Percentiles rank a stretch among this genome's conserved stretches.
Evolutionary conservation across 2,113 vertebrate species (phyloP).

Genomic region (Picathartes gymnocephalus): DNA sequence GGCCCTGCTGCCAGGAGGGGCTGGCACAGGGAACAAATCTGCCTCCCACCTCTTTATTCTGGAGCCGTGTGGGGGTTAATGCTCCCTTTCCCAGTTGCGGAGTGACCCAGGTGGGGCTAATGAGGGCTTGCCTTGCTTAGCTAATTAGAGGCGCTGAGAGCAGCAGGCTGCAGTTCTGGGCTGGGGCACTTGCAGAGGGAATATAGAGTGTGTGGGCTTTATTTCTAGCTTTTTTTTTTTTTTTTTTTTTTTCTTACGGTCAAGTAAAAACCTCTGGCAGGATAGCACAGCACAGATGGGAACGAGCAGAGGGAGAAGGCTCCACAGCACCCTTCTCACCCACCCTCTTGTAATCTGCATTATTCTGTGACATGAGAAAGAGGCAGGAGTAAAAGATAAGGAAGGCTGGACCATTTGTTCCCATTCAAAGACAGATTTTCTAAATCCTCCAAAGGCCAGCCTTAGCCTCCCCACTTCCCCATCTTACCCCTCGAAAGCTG

Average conservation of each 20-base stretch:
- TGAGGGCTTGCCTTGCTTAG: slow-evolving; percentile 12
- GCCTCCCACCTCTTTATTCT: neutral
- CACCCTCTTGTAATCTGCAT: neutral
- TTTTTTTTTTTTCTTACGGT: neutral
- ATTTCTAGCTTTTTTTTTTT: neutral
- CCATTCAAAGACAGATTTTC: neutral
- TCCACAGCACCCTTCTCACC: neutral
- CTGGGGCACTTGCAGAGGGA: neutral
- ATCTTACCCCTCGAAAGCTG: accelerated
- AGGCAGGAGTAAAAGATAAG: neutral
- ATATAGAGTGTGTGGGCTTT: neutral
- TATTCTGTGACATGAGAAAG: neutral
- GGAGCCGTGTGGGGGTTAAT: neutral
- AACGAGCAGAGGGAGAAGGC: neutral
- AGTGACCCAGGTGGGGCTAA: slow-evolving; percentile 52
- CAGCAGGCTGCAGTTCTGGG: slow-evolving; percentile 10
- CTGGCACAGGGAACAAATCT: neutral
- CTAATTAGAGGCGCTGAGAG: slow-evolving; percentile 4
- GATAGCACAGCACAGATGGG: neutral
- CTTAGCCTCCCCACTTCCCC: neutral
- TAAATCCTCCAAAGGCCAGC: neutral
- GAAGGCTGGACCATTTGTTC: neutral
- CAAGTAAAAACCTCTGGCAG: slow-evolving; percentile 7
- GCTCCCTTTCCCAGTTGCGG: neutral
- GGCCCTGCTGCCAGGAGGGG: neutral